Evolutionary conservation across 2,888 invertebrate species (phyloP), one percentile per base, ranked within the genome.

Genomic region (Eupithecia subumbrata): DNA sequence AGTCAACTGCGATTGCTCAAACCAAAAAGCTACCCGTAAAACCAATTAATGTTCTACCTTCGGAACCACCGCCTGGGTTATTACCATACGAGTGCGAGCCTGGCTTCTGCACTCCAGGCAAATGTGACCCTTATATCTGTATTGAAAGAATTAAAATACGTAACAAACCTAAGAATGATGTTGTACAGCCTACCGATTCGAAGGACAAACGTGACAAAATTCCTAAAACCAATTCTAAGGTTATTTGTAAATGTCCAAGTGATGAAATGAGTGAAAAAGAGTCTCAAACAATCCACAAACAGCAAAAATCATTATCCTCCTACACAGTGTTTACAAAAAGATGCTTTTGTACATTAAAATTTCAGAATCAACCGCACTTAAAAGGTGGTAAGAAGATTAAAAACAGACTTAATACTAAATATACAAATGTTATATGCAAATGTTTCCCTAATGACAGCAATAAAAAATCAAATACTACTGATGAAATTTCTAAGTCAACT

Each of bases 101-200:
- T 25, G 67, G 71, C 25, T 77, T 76, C 72, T 84, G 83, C 60
- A 63, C 76, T 69, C 78, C 83, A n/a, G 77, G 80, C 43, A 48
- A 79, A 69, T 84, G 83, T 73, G 72, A 82, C 37, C 81, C 83
- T 64, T 25, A 2, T 0, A 56, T 81, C 2, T 84, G 84, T 63
- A 64, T 78, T 14, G 73, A 78, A 34, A 78, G 75, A 79, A 74
- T 80, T 12, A 78, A 80, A 69, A 68, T 66, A 25, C 73, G 75
- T 66, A 79, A 76, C 71, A 73, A 60, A 25, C 34, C 66, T n/a
- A 67, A 68, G 16, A 48, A 70, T 16, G 7, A 30, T 18, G 18
- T 64, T 34, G 3, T 8, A 34, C 30, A 16, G 12, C 14, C 56
- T 60, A 60, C 64, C 34, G 34, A 64, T 64, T 64, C 18, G 16